Conservation (phyloP, 2,113 vertebrate genomes). For the Zootoca vivipara region DNA sequence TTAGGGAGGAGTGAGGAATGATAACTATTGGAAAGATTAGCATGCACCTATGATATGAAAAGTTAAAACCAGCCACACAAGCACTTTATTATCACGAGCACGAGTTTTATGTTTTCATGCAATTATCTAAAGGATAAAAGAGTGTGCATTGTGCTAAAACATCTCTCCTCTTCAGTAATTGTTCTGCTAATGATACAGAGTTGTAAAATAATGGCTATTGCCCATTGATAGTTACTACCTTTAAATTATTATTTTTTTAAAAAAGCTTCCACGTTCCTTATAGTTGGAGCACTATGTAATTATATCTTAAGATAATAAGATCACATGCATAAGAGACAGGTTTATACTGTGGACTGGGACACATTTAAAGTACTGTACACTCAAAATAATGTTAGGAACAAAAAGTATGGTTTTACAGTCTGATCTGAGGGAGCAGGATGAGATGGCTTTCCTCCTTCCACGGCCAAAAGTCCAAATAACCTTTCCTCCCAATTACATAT, state of each 20-base stretch:
- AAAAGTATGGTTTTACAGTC: neutral
- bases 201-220: conserved; percentile 47
- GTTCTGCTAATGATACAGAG: conserved; percentile 40
- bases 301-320: conserved; percentile 54
- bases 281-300: conserved; percentile 30
- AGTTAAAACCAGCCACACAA: conserved; percentile 41
- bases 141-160: conserved; percentile 12
- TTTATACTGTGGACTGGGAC: neutral
- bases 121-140: conserved; percentile 46
- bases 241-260: conserved; percentile 10
- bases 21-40: conserved; percentile 36
- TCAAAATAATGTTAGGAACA: neutral
- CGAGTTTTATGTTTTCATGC: conserved; percentile 33
- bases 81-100: conserved; percentile 40
- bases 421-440: neutral
- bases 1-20: neutral
- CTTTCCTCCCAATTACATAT: neutral
- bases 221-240: conserved; percentile 39
- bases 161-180: conserved; percentile 41
- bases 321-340: neutral
- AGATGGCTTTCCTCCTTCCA: neutral
- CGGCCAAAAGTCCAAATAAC: neutral
- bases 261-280: conserved; percentile 33
- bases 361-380: conserved; percentile 32
- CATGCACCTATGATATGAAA: conserved; percentile 19